Evolutionary conservation across 1,140 invertebrate genomes (phyloP).

Genomic region (Lepidurus apus): DNA sequence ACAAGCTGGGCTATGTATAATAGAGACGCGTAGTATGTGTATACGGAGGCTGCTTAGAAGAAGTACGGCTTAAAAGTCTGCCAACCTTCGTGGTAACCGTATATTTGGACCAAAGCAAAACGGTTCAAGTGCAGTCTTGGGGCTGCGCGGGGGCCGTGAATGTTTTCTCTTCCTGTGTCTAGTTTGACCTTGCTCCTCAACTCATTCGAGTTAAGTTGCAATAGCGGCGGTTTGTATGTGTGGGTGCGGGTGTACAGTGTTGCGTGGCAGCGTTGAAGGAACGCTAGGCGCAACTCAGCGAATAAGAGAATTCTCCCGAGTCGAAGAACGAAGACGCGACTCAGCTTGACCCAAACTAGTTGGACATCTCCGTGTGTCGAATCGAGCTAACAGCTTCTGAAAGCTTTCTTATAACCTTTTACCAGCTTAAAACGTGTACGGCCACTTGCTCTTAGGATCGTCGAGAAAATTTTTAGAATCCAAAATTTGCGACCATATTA

Average conservation of each 20-base stretch:
- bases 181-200: not conserved
- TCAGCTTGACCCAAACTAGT: slow-evolving; percentile 1
- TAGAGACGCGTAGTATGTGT: not conserved
- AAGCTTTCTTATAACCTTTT: not conserved
- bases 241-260: not conserved
- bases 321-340: not conserved
- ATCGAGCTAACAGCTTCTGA: not conserved
- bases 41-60: slow-evolving; percentile 1
- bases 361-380: not conserved
- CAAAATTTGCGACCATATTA: not conserved
- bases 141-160: not conserved
- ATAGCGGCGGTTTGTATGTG: not conserved
- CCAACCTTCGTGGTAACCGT: not conserved
- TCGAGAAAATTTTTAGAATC: not conserved
- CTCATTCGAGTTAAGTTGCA: not conserved
- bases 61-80: not conserved
- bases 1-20: not conserved
- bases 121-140: slow-evolving; percentile 9
- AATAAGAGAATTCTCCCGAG: not conserved
- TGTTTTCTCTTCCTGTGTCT: not conserved
- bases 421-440: not conserved
- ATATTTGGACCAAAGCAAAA: slow-evolving; percentile 12
- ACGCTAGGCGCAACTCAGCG: slow-evolving; percentile 5
- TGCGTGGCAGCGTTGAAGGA: slow-evolving; percentile 17
- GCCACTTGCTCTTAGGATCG: not conserved